Evolutionary conservation across 1,140 invertebrate species (phyloP), one percentile per base, ranked within the genome.

Genomic region (Physella acuta): DNA sequence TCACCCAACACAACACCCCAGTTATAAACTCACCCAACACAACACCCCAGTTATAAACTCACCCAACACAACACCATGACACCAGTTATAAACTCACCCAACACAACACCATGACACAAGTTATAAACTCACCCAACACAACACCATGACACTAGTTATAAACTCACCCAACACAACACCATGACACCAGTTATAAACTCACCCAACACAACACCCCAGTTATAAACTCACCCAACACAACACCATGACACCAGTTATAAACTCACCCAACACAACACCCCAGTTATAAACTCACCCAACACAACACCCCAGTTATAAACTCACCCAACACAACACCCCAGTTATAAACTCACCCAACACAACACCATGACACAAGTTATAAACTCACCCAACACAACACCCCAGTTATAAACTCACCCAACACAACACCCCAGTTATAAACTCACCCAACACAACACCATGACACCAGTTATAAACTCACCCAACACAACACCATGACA

Each of bases 1-100:
- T 97, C 83, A 87, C 97, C 92, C 84, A 97, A 94, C 0, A 97
- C 94, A 5, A 91, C 86, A n/a, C n/a, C n/a, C n/a, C n/a, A n/a
- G n/a, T n/a, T n/a, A n/a, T n/a, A 60, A 3, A 60, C 31, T 31
- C 24, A 60, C 58, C 58, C 24, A 60, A 24, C 14, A 60, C 33
- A 34, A 60, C 58, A 17, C 58, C 58, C n/a, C n/a, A n/a, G n/a
- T n/a, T n/a, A n/a, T n/a, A 60, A 3, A 60, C 31, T 31, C 24
- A 60, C 58, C 58, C 24, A 60, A 24, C 14, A 60, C 33, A 34
- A 60, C 58, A 17, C 58, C 58, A 67, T 52, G 79, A 68, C 62
- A 79, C 85, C 44, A 37, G 69, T 28, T 71, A 44, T 52, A 62
- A 52, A 66, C 74, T 63, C 30, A 31, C 1, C 84, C 75, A 33